phyloP scores from a whole-genome alignment of 2,113 vertebrate genomes.

The Gymnorhina tibicen region DNA sequence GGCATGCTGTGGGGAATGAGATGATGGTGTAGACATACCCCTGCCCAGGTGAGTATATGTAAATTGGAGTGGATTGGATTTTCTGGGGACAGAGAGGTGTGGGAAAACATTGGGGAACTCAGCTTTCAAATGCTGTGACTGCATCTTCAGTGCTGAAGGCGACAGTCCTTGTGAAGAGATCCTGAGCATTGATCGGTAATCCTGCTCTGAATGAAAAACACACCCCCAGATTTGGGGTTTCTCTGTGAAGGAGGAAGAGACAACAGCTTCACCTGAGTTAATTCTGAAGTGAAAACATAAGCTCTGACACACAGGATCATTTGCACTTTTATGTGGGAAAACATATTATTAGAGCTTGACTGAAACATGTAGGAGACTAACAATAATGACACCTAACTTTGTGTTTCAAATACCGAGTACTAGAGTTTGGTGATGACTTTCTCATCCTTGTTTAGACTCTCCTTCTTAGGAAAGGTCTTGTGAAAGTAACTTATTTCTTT shows the following conservation, averaged over 20 bases:
- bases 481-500: background rate
- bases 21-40: background rate
- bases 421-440: background rate
- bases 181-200: background rate
- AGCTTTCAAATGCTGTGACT: background rate
- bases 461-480: background rate
- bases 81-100: background rate
- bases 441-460: background rate
- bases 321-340: constrained; percentile 28
- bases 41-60: background rate
- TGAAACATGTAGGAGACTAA: background rate
- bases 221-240: background rate
- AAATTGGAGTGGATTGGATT: background rate
- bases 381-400: background rate
- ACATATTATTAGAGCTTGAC: constrained; percentile 15
- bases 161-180: background rate
- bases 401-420: background rate
- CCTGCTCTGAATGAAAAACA: background rate
- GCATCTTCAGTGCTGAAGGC: background rate
- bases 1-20: background rate
- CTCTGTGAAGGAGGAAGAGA: background rate
- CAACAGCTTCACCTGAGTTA: background rate
- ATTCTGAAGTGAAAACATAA: background rate
- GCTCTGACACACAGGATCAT: background rate
- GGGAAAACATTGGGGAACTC: background rate